These are phyloP conservation scores for Heliothis virescens DNA, from an alignment of 1,140 invertebrate species.

Conservation along the genomic window DNA sequence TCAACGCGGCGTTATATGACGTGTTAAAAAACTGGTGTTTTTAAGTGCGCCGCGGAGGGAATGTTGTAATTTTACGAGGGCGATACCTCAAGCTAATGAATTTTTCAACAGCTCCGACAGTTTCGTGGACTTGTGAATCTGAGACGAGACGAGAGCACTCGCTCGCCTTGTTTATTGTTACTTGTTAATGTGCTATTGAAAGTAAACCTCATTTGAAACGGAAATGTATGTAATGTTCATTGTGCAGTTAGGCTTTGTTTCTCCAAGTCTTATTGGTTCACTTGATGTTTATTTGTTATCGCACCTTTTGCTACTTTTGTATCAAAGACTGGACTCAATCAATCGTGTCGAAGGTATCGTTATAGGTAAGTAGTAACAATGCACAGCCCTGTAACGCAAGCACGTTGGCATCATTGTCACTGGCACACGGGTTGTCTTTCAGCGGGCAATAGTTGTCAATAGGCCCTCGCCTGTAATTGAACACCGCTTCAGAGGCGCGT, in stretches of 20 bases:
- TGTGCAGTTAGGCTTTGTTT: not conserved
- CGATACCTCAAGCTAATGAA: conserved; percentile 57
- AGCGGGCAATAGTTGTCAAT: conserved; percentile 15
- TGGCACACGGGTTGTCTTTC: not conserved
- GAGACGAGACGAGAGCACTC: not conserved
- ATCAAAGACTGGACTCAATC: no score
- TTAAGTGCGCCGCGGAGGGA: conserved; percentile 32
- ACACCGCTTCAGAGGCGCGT: conserved; percentile 55
- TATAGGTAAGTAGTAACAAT: no score
- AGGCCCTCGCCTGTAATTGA: conserved; percentile 53
- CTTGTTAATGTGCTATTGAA: conserved; percentile 36
- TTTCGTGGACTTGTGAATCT: conserved; percentile 16
- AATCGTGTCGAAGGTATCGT: no score
- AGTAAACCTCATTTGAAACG: conserved; percentile 2
- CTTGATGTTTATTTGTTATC: no score
- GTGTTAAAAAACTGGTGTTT: conserved; percentile 54
- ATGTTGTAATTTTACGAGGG: conserved; percentile 56
- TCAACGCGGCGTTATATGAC: conserved; percentile 67
- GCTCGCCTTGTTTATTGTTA: conserved; percentile 24
- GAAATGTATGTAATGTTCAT: not conserved
- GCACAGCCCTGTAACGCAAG: no score
- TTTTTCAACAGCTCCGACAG: conserved; percentile 59
- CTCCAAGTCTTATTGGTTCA: not conserved
- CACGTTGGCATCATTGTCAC: conserved; percentile 2
- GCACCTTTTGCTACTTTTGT: no score